Conservation (phyloP, 1,140 invertebrate species). For the Megalopta genalis region DNA sequence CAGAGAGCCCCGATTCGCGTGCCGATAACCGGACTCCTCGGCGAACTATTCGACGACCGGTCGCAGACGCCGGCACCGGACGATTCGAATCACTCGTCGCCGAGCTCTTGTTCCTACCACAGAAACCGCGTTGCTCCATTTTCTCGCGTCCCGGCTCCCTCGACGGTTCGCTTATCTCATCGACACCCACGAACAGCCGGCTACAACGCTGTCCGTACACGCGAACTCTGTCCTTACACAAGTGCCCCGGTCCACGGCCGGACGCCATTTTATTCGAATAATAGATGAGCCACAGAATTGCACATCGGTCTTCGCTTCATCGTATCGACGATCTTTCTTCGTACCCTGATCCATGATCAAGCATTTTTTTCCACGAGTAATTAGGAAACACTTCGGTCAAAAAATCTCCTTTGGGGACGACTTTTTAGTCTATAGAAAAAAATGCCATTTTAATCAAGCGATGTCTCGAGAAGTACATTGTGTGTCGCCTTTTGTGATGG, state of each 20-base stretch:
- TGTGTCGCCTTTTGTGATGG: too few species aligned
- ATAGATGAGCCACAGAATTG: background rate
- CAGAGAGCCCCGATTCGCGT: constrained; percentile 34
- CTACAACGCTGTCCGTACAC: constrained; percentile 25
- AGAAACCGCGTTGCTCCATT: constrained; percentile 34
- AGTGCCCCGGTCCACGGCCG: background rate
- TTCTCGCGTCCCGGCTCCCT: constrained; percentile 25
- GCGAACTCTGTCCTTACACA: constrained; percentile 21
- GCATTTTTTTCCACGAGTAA: too few species aligned
- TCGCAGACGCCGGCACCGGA: background rate
- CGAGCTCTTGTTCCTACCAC: constrained; percentile 13
- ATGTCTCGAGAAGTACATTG: too few species aligned
- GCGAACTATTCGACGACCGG: constrained; percentile 8
- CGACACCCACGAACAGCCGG: constrained; percentile 39
- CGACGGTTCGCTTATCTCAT: constrained; percentile 45
- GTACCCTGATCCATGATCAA: too few species aligned
- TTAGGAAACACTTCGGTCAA: too few species aligned
- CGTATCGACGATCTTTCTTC: too few species aligned
- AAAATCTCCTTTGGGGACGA: too few species aligned
- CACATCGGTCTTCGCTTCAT: too few species aligned
- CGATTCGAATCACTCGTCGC: constrained; percentile 38
- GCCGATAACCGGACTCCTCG: constrained; percentile 45
- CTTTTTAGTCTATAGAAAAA: too few species aligned
- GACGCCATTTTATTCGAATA: constrained; percentile 1
- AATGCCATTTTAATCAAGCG: too few species aligned